These are phyloP conservation scores for Otis tarda DNA, from an alignment of 2,113 vertebrate genomes.

Conservation along the genomic window DNA sequence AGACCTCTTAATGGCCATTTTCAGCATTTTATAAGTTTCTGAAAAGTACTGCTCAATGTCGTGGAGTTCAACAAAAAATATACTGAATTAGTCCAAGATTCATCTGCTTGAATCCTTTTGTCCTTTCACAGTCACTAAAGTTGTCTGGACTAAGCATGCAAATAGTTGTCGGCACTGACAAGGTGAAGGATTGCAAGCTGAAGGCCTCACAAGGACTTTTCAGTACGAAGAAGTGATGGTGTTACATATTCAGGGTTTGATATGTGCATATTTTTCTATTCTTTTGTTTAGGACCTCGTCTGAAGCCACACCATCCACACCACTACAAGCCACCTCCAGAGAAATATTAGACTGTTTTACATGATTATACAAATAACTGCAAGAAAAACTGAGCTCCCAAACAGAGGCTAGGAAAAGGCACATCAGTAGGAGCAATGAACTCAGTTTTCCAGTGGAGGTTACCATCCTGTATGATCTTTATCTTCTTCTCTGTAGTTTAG, in stretches of 20 bases:
- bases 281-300: conserved; percentile 78
- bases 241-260: not conserved
- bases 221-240: not conserved
- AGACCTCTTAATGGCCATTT: not conserved
- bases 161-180: not conserved
- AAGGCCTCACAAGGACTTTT: not conserved
- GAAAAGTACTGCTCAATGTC: not conserved
- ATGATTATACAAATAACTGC: not conserved
- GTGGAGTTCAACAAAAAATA: not conserved
- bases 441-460: not conserved
- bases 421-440: not conserved
- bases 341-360: conserved; percentile 78
- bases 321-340: conserved; percentile 82
- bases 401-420: not conserved
- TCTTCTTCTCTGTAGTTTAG: conserved; percentile 16
- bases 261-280: not conserved
- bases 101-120: not conserved
- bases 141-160: not conserved
- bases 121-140: not conserved
- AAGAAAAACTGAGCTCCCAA: not conserved
- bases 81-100: not conserved
- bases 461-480: not conserved
- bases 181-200: not conserved
- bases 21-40: not conserved
- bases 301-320: conserved; percentile 85